Conservation (phyloP, 2,888 invertebrate genomes). For the Nomada fucata region DNA sequence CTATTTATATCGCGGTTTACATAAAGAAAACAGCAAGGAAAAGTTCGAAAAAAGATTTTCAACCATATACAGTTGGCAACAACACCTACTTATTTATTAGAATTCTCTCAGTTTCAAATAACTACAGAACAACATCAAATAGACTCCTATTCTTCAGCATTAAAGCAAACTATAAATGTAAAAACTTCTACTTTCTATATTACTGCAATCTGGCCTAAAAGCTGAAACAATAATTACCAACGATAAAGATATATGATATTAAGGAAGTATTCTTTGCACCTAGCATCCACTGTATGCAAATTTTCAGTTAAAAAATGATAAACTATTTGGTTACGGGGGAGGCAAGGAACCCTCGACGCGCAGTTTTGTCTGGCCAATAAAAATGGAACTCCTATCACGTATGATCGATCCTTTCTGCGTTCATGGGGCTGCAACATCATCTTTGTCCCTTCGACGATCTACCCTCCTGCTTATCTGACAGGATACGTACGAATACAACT, state of each 20-base stretch:
- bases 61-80: neutral
- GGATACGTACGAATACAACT: constrained; percentile 66
- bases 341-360: constrained; percentile 64
- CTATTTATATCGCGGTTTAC: constrained; percentile 3
- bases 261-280: too few relatives aligned
- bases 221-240: too few relatives aligned
- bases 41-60: constrained; percentile 4
- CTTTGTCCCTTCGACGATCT: constrained; percentile 61
- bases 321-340: constrained; percentile 14
- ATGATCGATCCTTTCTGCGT: constrained; percentile 80
- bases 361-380: constrained; percentile 78
- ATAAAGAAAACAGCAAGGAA: constrained; percentile 1
- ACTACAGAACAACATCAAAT: neutral
- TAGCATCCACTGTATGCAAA: constrained; percentile 29
- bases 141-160: neutral
- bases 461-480: constrained; percentile 61
- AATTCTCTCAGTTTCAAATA: neutral
- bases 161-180: too few relatives aligned
- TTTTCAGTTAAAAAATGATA: constrained; percentile 44
- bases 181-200: too few relatives aligned
- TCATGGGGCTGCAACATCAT: constrained; percentile 70
- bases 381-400: constrained; percentile 82
- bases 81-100: neutral
- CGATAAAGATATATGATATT: too few relatives aligned
- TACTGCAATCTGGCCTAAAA: too few relatives aligned